phyloP scores from a whole-genome alignment of 2,888 invertebrate genomes.

The Pristionchus maxplancki region DNA sequence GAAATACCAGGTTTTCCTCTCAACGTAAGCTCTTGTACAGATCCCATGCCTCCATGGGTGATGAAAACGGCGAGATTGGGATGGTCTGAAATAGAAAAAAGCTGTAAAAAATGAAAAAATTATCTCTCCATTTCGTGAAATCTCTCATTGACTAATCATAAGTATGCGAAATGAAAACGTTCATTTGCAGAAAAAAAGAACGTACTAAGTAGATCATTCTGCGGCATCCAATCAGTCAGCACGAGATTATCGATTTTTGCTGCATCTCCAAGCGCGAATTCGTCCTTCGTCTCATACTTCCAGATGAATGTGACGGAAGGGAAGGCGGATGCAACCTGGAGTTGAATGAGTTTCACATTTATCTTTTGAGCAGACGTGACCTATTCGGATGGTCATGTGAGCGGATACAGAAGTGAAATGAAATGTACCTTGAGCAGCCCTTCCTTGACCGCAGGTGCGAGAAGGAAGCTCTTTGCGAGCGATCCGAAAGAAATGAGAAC shows the following conservation, averaged over 20 bases:
- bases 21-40: neutral
- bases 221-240: slow-evolving; percentile 21
- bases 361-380: neutral
- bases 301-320: neutral
- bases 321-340: neutral
- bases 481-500: slow-evolving; percentile 26
- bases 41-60: slow-evolving; percentile 32
- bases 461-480: neutral
- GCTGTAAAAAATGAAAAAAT: no score
- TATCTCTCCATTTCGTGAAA: no score
- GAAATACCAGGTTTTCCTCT: slow-evolving; percentile 6
- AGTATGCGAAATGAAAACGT: no score
- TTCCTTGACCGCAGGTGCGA: neutral
- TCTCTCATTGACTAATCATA: no score
- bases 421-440: neutral
- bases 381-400: no score
- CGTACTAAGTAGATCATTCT: slow-evolving; percentile 19
- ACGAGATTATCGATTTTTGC: neutral
- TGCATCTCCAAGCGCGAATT: slow-evolving; percentile 2
- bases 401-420: no score
- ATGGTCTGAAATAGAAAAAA: no score
- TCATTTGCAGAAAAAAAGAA: no score
- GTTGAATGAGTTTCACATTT: no score
- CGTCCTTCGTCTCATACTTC: slow-evolving; percentile 36
- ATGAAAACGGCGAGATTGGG: slow-evolving; percentile 32